Base-by-base conservation (phyloP, 2,888 invertebrate genomes). In the Ichneumoninae sp. region DNA sequence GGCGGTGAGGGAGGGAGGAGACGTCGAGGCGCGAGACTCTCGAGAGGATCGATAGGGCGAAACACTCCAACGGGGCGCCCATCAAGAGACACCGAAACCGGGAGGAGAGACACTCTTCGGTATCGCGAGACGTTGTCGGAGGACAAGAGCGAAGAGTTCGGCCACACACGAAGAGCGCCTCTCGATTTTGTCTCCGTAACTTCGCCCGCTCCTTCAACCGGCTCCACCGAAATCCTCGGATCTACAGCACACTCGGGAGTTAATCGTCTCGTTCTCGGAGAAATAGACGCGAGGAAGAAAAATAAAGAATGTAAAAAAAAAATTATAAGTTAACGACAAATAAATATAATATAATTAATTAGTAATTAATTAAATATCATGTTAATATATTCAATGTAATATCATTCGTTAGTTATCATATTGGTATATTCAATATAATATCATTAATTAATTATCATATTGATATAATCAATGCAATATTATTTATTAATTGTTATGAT, bases 111-210 rank as follows among this genome's bases (percentile, higher is more conserved):
- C 36, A 54, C 30, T 66, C 75, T 66, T 50, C 65, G 75, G 65
- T 75, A 75, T 75, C 8, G 60, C 47, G 30, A 16, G 44, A 30
- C 70, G 60, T 50, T 26, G 62, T 74, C 62, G 19, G 65, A 36
- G 65, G 54, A 54, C 66, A 50, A 76, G 54, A 76, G 16, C 76
- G 66, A 52, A 19, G 66, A 36, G 16, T 19, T 33, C 5, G 76
- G 36, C 76, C 76, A 66, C 76, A 76, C 76, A 76, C 76, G 76
- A 68, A 52, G 66, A n/a, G 19, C 47, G 50, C 65, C 36, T 36
- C 76, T 50, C 65, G 33, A 36, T 8, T n/a, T 8, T 26, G 26
- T 54, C 50, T 36, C 26, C 5, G 5, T 22, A 10, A 5, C 22
- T 65, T 60, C 44, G 44, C 36, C 19, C 30, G 50, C 47, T 30